Conservation (phyloP, 1,140 invertebrate genomes). For the Leucophenga varia region DNA sequence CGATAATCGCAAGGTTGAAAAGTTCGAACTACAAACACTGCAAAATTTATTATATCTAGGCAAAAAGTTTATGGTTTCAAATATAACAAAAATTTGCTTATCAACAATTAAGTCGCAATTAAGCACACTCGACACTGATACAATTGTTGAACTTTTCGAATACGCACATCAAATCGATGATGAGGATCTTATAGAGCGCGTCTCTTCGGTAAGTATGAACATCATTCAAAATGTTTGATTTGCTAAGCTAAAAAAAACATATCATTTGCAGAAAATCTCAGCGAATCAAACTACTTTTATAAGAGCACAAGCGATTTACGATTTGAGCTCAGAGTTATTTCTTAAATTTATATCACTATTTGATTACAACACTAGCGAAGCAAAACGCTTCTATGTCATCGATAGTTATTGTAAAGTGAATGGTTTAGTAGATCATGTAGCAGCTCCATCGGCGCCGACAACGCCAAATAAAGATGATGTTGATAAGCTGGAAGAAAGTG, state of each 20-base stretch:
- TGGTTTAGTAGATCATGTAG: slow-evolving; percentile 2
- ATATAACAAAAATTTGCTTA: slow-evolving; percentile 14
- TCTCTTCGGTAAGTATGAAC: neutral
- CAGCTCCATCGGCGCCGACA: neutral
- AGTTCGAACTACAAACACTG: slow-evolving; percentile 10
- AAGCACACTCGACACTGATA: slow-evolving; percentile 3
- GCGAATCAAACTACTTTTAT: neutral
- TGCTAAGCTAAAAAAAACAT: too few species aligned
- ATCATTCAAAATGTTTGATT: neutral
- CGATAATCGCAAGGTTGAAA: slow-evolving; percentile 9
- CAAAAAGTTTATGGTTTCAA: slow-evolving; percentile 21
- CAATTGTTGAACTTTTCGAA: slow-evolving; percentile 17
- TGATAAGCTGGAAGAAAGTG: neutral
- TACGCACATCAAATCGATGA: slow-evolving; percentile 19
- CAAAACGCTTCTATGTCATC: slow-evolving; percentile 15
- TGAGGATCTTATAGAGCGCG: neutral
- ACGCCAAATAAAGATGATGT: neutral
- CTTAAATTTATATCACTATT: slow-evolving; percentile 14
- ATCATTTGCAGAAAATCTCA: slow-evolving; percentile 1
- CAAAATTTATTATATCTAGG: slow-evolving; percentile 20
- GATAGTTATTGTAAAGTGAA: slow-evolving; percentile 15
- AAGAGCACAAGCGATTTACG: slow-evolving; percentile 6
- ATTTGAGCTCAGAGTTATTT: slow-evolving; percentile 16
- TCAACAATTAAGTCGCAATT: slow-evolving; percentile 3
- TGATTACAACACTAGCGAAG: neutral